Evolutionary conservation across 1,140 invertebrate species (phyloP).

Genomic region (Lasioglossum albipes): DNA sequence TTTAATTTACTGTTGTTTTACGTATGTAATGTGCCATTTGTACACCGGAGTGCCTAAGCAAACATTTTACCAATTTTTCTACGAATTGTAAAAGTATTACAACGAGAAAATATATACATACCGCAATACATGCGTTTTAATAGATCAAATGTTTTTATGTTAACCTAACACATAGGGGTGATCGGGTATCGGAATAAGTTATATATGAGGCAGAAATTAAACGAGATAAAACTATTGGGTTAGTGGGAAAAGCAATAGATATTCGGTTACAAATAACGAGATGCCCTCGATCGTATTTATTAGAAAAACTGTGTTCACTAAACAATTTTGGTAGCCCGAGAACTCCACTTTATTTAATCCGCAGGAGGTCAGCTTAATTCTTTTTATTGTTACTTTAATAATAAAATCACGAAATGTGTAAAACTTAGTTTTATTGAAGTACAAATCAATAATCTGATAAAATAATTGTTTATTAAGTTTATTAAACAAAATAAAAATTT

Average conservation of each 20-base stretch:
- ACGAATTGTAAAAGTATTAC: slow-evolving; percentile 63
- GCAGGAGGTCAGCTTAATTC: too few relatives aligned
- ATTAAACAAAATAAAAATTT: too few relatives aligned
- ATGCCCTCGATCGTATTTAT: too few relatives aligned
- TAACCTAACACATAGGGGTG: background rate
- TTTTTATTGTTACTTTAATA: too few relatives aligned
- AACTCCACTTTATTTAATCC: too few relatives aligned
- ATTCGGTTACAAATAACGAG: too few relatives aligned
- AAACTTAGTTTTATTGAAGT: background rate
- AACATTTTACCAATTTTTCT: slow-evolving; percentile 63
- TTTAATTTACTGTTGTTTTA: slow-evolving; percentile 45
- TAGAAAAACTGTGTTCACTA: too few relatives aligned
- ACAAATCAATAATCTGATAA: too few relatives aligned
- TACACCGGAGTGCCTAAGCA: slow-evolving; percentile 66
- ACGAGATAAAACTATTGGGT: background rate
- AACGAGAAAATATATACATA: slow-evolving; percentile 53
- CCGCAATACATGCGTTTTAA: slow-evolving; percentile 17
- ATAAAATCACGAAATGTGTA: background rate
- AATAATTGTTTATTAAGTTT: too few relatives aligned
- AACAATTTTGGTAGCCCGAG: too few relatives aligned
- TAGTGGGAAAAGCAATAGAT: background rate
- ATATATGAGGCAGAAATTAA: too few relatives aligned
- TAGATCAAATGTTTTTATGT: background rate
- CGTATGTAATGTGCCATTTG: slow-evolving; percentile 57
- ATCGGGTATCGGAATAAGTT: background rate